Conservation (phyloP, 2,113 vertebrate species). For the Actenoides lindsayi region DNA sequence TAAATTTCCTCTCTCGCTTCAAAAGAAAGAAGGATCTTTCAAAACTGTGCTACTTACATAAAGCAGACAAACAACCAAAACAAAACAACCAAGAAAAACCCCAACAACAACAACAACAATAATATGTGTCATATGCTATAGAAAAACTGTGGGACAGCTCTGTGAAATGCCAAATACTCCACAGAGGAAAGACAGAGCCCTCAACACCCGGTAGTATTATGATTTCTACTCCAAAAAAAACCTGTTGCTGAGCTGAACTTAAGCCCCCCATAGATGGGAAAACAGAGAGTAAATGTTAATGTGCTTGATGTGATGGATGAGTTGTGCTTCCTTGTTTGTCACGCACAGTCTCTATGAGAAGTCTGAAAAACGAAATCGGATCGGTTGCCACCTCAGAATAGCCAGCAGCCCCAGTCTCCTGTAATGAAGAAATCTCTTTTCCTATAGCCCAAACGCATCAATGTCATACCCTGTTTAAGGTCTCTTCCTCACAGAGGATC, state of each 20-base stretch:
- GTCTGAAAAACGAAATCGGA: neutral
- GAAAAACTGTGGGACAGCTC: neutral
- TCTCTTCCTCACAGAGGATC: neutral
- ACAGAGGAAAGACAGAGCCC: neutral
- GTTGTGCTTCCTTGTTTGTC: neutral
- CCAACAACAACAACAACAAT: neutral
- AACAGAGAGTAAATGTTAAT: neutral
- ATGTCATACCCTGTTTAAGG: neutral
- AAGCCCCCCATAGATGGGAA: neutral
- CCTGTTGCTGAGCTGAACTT: neutral
- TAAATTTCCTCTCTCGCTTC: neutral
- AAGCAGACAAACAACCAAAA: neutral
- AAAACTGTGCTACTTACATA: neutral
- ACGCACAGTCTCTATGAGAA: rapidly evolving
- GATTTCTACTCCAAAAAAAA: neutral
- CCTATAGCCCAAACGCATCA: neutral
- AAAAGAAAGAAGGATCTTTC: neutral
- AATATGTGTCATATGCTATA: neutral
- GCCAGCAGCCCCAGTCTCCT: neutral
- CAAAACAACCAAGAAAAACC: too few species aligned
- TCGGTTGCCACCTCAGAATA: neutral
- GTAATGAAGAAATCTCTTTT: neutral
- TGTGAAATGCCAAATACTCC: neutral
- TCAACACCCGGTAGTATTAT: neutral
- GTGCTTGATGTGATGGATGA: neutral